Evolutionary conservation across 2,797 vertebrate species (phyloP).

Genomic region (Clamator glandarius): DNA sequence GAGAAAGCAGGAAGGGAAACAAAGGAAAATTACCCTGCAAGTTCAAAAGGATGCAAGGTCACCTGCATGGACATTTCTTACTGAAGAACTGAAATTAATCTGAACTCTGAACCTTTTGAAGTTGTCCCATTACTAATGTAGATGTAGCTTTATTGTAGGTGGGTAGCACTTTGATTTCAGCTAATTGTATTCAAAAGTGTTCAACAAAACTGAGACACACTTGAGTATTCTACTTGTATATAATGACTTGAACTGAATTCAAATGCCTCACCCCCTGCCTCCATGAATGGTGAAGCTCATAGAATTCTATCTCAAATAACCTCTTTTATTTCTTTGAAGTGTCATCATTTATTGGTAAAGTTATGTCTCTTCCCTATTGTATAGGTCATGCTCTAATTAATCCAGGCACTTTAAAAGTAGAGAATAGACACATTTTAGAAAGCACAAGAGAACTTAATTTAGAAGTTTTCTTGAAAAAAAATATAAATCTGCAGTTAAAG

Average conservation of each 20-base stretch:
- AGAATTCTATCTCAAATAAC: constrained; percentile 18
- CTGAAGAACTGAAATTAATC: constrained; percentile 11
- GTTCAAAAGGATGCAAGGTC: constrained; percentile 21
- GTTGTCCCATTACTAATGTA: neutral
- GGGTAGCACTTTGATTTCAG: neutral
- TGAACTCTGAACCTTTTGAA: constrained; percentile 50
- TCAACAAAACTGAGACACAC: neutral
- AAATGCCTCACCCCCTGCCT: neutral
- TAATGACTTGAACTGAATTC: constrained; percentile 18
- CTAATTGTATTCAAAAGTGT: constrained; percentile 10
- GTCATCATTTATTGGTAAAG: constrained; percentile 39
- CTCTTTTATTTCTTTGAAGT: constrained; percentile 44
- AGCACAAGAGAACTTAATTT: constrained; percentile 64
- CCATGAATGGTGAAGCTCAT: neutral
- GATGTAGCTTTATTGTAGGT: neutral
- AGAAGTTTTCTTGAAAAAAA: constrained; percentile 52
- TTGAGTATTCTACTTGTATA: neutral
- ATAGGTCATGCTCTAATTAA: constrained; percentile 65
- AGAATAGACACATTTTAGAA: constrained; percentile 65
- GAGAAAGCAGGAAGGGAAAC: neutral
- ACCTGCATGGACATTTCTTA: constrained; percentile 7
- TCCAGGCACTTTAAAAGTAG: constrained; percentile 58
- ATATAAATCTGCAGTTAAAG: constrained; percentile 49
- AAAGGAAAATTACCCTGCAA: neutral
- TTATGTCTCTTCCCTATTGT: constrained; percentile 15